phyloP scores from a whole-genome alignment of 1,140 invertebrate species.

The Diprion similis region DNA sequence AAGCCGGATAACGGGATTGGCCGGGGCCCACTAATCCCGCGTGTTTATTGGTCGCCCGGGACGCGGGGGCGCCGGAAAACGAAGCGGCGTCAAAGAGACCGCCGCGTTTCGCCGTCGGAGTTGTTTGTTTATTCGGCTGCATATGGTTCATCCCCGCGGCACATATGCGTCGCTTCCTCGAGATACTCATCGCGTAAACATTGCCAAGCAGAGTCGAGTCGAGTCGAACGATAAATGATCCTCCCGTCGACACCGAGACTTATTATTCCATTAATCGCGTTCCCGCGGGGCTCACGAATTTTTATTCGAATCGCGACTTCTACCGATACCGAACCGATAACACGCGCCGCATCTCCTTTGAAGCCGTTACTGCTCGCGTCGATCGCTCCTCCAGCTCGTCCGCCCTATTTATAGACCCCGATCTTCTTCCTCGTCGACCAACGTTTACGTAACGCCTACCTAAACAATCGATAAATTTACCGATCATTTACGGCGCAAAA shows the following conservation, averaged over 20 bases:
- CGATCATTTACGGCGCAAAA: not conserved
- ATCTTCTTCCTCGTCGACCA: too few relatives aligned
- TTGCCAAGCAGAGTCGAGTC: conserved; percentile 44
- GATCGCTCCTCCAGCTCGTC: too few relatives aligned
- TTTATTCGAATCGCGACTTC: too few relatives aligned
- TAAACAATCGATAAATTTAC: conserved; percentile 11
- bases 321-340: too few relatives aligned
- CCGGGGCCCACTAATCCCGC: conserved; percentile 28
- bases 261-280: too few relatives aligned
- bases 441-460: not conserved
- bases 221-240: too few relatives aligned
- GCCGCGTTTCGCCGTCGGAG: conserved; percentile 18
- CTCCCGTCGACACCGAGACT: too few relatives aligned
- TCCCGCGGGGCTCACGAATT: too few relatives aligned
- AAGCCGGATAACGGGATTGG: conserved; percentile 31
- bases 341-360: too few relatives aligned
- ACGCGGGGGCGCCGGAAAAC: not conserved
- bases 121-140: conserved; percentile 55
- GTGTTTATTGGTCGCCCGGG: conserved; percentile 43
- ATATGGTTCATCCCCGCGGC: conserved; percentile 42
- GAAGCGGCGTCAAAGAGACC: conserved; percentile 46
- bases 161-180: not conserved
- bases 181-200: conserved; percentile 44
- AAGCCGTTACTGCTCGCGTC: too few relatives aligned
- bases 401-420: too few relatives aligned